These are phyloP conservation scores for Hypomesus transpacificus DNA, from an alignment of 2,113 vertebrate species.

Conservation along the genomic window DNA sequence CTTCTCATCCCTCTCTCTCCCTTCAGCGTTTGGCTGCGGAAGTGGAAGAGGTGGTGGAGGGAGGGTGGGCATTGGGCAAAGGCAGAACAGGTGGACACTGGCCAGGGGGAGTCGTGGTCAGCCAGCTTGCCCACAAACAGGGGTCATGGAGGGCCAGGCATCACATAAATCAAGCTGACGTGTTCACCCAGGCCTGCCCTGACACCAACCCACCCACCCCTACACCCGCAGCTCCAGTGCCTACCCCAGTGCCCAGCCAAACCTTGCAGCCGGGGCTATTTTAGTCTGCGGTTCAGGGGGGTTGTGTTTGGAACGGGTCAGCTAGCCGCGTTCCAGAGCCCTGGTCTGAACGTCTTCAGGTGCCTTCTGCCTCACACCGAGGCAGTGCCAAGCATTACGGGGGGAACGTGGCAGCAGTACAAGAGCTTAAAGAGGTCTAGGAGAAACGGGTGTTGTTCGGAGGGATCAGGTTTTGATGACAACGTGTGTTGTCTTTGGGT, in stretches of 20 bases:
- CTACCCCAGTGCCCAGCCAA: not conserved
- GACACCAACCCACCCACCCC: not conserved
- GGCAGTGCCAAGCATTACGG: constrained; percentile 44
- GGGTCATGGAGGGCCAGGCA: constrained; percentile 58
- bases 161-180: constrained; percentile 69
- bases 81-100: constrained; percentile 63
- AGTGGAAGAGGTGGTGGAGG: too few species aligned
- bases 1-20: constrained; percentile 5
- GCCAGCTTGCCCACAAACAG: constrained; percentile 28
- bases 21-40: constrained; percentile 23
- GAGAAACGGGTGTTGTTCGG: constrained; percentile 18
- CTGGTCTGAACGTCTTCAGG: constrained; percentile 59
- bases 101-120: constrained; percentile 43
- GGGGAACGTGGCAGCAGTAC: not conserved
- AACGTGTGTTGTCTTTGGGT: constrained; percentile 3
- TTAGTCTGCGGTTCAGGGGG: constrained; percentile 52
- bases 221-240: not conserved
- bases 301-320: constrained; percentile 63
- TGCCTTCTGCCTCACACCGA: constrained; percentile 62
- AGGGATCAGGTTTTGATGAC: constrained; percentile 18
- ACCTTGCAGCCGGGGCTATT: constrained; percentile 25
- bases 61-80: constrained; percentile 20
- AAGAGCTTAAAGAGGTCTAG: constrained; percentile 9
- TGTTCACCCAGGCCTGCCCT: constrained; percentile 68
- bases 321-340: constrained; percentile 49